Evolutionary conservation across 2,113 vertebrate species (phyloP), one percentile per base, ranked within the genome.

Genomic region (Sterna hirundo): DNA sequence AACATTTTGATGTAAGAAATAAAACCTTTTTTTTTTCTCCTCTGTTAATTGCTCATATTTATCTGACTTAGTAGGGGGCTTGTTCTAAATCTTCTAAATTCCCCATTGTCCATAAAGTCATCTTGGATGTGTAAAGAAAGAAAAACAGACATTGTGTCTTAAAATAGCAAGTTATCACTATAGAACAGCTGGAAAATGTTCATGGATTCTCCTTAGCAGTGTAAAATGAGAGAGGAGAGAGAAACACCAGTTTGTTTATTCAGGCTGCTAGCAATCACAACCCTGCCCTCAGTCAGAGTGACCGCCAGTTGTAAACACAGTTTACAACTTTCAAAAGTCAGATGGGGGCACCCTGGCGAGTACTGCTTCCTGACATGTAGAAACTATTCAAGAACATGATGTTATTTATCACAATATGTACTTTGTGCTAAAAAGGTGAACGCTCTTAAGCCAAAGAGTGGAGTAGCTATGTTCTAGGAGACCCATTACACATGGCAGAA

Each of bases 351-450:
- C 17, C 55, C 90, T 84, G 64, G 30, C 42, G 83, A 80, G 82
- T 72, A 74, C 18, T 69, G 55, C 36, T 90, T 64, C 70, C n/a
- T 97, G 96, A 77, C 79, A 93, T 54, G 21, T 64, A 94, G 55
- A 94, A 97, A 96, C 97, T 97, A 93, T 92, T 81, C 36, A 79
- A 34, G 16, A 57, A 68, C 58, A 21, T 2, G 34, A 85, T 93
- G 62, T 64, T 82, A 71, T 93, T 90, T 94, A 78, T 95, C 88
- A 90, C 29, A n/a, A 34, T 83, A 83, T 88, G 40, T 81, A 88
- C 76, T 96, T 97, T 91, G 46, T 91, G 77, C 69, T 97, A 64
- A 88, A 92, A 11, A 92, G 95, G 7, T 89, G 85, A 94, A 26
- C 54, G 57, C 10, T 91, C 22, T 86, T 29, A 77, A 86, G 26